Base-by-base conservation (phyloP, 2,113 vertebrate species). In the Spilogale gracilis region DNA sequence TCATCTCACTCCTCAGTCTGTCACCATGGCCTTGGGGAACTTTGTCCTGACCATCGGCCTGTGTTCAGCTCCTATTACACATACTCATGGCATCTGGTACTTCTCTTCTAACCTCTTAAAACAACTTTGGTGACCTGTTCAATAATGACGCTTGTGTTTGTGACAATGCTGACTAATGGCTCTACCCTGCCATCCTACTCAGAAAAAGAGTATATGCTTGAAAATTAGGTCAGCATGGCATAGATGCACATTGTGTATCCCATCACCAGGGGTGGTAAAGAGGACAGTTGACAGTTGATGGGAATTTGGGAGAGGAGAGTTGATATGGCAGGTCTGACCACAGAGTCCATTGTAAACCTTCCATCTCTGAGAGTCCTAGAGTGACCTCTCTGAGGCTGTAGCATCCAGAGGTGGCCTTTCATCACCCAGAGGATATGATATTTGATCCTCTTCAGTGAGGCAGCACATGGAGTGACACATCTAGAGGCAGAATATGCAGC, bases 61-160 rank as follows among this genome's bases (percentile, higher is more conserved):
- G 5, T 76, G 52, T 61, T 32, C 16, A 9, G 17, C 9, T 9
- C 7, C 1, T 23, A 16, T 82, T 80, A 23, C 0, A 65, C 18
- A 71, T 27, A 20, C 13, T 48, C 8, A 6, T 69, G 48, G 2
- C 16, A 43, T 9, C 17, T 38, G 30, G 6, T 45, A 7, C 3
- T 50, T 90, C 61, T 67, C 94, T 89, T 94, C 65, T 45, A 69
- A 73, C 80, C 17, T 89, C 9, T 45, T 61, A 81, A 14, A 48
- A 56, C 32, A 79, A 38, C 23, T 67, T 89, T 56, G 69, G 5
- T 23, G 65, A 94, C 14, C 18, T 7, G 56, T 61, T 91, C 11
- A 8, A 9, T 58, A 20, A 56, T 84, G 85, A 84, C 8, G 6
- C 45, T 80, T 71, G 58, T 4, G 12, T 50, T 88, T 81, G 18